phyloP scores from a whole-genome alignment of 2,797 vertebrate genomes.

The Synaphobranchus kaupii region DNA sequence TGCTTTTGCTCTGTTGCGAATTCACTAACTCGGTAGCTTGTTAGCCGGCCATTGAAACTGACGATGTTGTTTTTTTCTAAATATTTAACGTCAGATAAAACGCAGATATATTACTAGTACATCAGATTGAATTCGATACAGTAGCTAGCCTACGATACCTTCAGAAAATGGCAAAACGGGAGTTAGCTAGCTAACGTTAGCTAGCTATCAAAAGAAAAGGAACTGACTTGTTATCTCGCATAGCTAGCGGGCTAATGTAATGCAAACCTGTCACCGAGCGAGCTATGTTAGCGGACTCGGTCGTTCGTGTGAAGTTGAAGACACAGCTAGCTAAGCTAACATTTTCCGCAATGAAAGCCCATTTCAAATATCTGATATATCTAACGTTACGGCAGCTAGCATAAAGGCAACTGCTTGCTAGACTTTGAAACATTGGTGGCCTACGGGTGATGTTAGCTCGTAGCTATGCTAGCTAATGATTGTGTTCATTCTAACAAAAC shows the following conservation, averaged over 20 bases:
- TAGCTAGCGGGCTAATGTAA: not conserved
- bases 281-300: not conserved
- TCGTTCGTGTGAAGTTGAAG: not conserved
- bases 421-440: not conserved
- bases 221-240: not conserved
- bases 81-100: not conserved
- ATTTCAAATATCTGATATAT: not conserved
- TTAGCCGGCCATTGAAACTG: not conserved
- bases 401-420: not conserved
- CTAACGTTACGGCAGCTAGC: not conserved
- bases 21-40: not conserved
- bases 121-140: slow-evolving; percentile 11
- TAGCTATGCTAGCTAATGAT: not conserved
- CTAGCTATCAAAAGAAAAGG: not conserved
- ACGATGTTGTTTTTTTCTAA: not conserved
- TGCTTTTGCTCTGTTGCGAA: not conserved
- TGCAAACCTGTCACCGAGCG: not conserved
- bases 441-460: not conserved
- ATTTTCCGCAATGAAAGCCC: too few species aligned
- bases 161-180: not conserved
- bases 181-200: not conserved
- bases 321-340: not conserved
- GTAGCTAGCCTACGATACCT: slow-evolving; percentile 8
- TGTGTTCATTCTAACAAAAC: not conserved
- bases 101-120: not conserved